Evolutionary conservation across 2,113 vertebrate species (phyloP).

Genomic region (Varanus komodoensis): DNA sequence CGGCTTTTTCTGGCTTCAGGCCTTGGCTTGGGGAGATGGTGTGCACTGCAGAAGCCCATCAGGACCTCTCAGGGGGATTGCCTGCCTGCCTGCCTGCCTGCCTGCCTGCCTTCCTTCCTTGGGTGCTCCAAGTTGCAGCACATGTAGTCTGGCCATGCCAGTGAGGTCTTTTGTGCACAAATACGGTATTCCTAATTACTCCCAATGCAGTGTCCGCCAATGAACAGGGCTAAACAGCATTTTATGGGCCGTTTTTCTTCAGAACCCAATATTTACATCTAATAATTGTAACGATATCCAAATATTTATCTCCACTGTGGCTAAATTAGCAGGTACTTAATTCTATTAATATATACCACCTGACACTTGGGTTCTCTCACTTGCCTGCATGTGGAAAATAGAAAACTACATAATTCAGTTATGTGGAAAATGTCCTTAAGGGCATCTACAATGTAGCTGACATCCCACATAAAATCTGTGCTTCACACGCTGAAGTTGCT

Average conservation of each 20-base stretch:
- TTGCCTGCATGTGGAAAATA: slow-evolving; percentile 24
- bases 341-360: slow-evolving; percentile 45
- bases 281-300: slow-evolving; percentile 46
- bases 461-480: slow-evolving; percentile 53
- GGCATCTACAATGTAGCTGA: slow-evolving; percentile 32
- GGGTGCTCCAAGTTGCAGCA: too few relatives aligned
- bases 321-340: slow-evolving; percentile 52
- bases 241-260: neutral
- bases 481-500: slow-evolving; percentile 34
- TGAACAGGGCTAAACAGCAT: neutral
- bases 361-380: slow-evolving; percentile 39
- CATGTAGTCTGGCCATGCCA: neutral
- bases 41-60: neutral
- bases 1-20: too few relatives aligned
- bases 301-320: slow-evolving; percentile 55
- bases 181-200: neutral
- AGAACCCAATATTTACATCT: slow-evolving; percentile 43
- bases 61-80: too few relatives aligned
- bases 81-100: too few relatives aligned
- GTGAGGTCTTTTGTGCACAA: neutral
- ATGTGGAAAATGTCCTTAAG: slow-evolving; percentile 18
- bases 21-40: neutral
- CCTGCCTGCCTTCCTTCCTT: neutral
- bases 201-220: neutral
- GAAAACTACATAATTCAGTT: slow-evolving; percentile 37